phyloP scores from a whole-genome alignment of 2,888 invertebrate species.

The Nesidiocoris tenuis region DNA sequence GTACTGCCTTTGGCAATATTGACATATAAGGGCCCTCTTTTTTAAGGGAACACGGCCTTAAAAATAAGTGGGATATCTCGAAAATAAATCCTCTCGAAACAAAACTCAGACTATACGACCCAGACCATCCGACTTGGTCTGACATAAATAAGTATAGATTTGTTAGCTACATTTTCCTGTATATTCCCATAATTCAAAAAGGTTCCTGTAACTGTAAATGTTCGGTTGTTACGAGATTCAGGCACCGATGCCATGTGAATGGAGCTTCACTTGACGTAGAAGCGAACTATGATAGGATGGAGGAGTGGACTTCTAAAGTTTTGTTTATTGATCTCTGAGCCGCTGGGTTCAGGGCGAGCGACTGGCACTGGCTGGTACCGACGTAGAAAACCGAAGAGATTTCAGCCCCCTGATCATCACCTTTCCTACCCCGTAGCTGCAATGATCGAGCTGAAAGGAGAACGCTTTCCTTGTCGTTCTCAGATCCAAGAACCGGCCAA shows the following conservation, averaged over 20 bases:
- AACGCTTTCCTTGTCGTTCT: background rate
- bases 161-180: no score
- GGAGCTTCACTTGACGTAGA: background rate
- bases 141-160: no score
- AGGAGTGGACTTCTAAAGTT: conserved; percentile 25
- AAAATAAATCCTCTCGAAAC: no score
- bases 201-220: no score
- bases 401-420: background rate
- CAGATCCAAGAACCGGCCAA: background rate
- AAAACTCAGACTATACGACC: no score
- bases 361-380: conserved; percentile 27
- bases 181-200: no score
- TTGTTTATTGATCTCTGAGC: conserved; percentile 37
- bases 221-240: no score
- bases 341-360: conserved; percentile 15
- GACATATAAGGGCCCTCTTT: no score
- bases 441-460: conserved; percentile 1
- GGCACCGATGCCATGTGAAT: background rate
- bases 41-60: no score
- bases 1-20: no score
- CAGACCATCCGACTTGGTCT: no score
- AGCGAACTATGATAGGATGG: background rate
- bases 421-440: background rate
- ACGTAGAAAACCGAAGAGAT: conserved; percentile 2
- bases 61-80: no score